Evolutionary conservation across 2,888 invertebrate genomes (phyloP), one percentile per base, ranked within the genome.

Genomic region (Melipona bicolor): DNA sequence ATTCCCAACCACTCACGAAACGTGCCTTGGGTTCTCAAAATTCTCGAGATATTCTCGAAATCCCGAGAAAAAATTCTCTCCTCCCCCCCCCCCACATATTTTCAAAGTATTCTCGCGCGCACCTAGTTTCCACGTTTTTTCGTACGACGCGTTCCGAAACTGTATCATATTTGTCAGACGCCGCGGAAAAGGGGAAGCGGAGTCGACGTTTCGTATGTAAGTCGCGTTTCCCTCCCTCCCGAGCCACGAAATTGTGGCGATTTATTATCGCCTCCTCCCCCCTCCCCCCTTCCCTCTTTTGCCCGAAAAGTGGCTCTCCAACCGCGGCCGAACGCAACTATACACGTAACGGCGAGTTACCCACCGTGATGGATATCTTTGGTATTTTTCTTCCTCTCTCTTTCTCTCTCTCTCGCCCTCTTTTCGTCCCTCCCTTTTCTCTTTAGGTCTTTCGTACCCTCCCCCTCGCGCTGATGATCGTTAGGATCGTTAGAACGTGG

Each of bases 151-250:
- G 84, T 84, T 82, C 81, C 78, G 88, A 92, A 92, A 87, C 89
- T 90, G 89, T 90, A 91, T 91, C 92, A 91, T 91, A 93, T 93
- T 92, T 92, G 91, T 93, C 92, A 93, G 91, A 86, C 82, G 80
- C 62, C 77, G 50, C n/a, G 72, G 77, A 73, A 81, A 64, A 71
- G 69, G 77, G 62, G 81, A 77, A 67, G 27, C 27, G 67, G 69
- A 67, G 81, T 81, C 76, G 79, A 67, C 86, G 89, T 92, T 91
- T 90, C 85, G 90, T 90, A 90, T 91, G 90, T 91, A 91, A 90
- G 87, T 86, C 88, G 83, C 89, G 84, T 83, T 43, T 43, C 43
- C 43, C 43, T 81, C 82, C 49, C 59, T 17, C 43, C 71, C 84
- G 83, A 81, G 87, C 87, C 78, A 81, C 86, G 90, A 89, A 91